These are phyloP conservation scores for Hemicentrotus pulcherrimus DNA, from an alignment of 35 echinoderm and acorn worm genomes.

Conservation along the genomic window DNA sequence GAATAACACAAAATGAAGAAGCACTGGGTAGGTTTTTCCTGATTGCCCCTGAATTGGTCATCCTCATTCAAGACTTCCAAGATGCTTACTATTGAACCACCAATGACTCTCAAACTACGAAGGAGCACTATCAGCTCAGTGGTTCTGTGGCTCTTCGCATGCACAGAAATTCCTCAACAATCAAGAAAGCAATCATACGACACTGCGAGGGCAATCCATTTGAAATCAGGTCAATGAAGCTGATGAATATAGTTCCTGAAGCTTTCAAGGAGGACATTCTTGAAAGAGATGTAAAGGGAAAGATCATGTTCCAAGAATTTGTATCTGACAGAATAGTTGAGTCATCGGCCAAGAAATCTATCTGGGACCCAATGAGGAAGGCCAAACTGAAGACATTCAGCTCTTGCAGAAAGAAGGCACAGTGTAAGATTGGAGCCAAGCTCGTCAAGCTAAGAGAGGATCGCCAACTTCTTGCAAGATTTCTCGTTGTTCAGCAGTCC, in stretches of 20 bases:
- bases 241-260: conserved; percentile 33
- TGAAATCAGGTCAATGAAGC: neutral
- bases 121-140: conserved; percentile 64
- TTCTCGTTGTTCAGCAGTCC: conserved; percentile 47
- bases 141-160: conserved; percentile 58
- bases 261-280: conserved; percentile 37
- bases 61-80: too few species aligned
- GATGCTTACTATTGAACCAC: neutral
- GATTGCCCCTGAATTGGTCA: too few species aligned
- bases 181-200: conserved; percentile 48
- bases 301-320: conserved; percentile 1
- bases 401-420: conserved; percentile 17
- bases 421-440: neutral
- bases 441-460: conserved; percentile 42
- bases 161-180: conserved; percentile 31
- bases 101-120: conserved; percentile 19
- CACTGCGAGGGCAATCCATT: conserved; percentile 56
- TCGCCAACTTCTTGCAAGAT: conserved; percentile 45
- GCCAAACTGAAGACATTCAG: conserved; percentile 42
- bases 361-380: conserved; percentile 36
- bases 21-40: neutral
- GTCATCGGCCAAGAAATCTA: neutral
- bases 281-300: conserved; percentile 26
- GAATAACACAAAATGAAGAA: conserved; percentile 63
- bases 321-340: conserved; percentile 49